Percentiles rank a stretch among this genome's conserved stretches.
Evolutionary conservation across 64 coral and sea anemone genomes (phyloP).

Genomic region (Stichodactyla mertensii): DNA sequence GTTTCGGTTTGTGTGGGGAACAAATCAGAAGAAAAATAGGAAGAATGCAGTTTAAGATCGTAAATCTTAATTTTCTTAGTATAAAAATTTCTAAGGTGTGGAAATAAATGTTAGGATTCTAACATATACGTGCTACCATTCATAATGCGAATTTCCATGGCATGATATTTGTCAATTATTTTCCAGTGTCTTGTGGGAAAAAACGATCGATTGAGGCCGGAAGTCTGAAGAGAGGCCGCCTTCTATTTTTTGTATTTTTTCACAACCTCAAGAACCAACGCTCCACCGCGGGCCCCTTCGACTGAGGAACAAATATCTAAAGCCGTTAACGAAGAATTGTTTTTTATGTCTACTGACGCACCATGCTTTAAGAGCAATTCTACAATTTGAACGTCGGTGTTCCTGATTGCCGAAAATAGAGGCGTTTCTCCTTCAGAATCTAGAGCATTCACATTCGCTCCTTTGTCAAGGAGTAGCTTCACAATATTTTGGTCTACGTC

Average conservation of each 20-base stretch:
- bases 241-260: not conserved
- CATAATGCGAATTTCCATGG: no score
- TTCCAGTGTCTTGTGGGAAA: no score
- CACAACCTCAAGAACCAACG: not conserved
- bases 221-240: no score
- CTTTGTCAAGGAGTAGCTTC: slow-evolving; percentile 50
- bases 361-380: slow-evolving; percentile 48
- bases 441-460: slow-evolving; percentile 51
- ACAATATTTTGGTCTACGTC: slow-evolving; percentile 57
- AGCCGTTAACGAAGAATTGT: slow-evolving; percentile 54
- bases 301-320: slow-evolving; percentile 15
- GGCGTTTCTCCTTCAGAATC: slow-evolving; percentile 68
- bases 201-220: no score
- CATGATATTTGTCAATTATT: no score
- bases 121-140: no score
- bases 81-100: no score
- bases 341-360: slow-evolving; percentile 47
- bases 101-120: no score
- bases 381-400: slow-evolving; percentile 67
- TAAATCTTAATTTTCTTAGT: no score
- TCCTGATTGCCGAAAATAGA: slow-evolving; percentile 58
- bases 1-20: no score
- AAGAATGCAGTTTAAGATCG: no score
- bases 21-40: no score
- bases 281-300: not conserved